phyloP scores from a whole-genome alignment of 2,113 vertebrate genomes.

The Labrus mixtus region DNA sequence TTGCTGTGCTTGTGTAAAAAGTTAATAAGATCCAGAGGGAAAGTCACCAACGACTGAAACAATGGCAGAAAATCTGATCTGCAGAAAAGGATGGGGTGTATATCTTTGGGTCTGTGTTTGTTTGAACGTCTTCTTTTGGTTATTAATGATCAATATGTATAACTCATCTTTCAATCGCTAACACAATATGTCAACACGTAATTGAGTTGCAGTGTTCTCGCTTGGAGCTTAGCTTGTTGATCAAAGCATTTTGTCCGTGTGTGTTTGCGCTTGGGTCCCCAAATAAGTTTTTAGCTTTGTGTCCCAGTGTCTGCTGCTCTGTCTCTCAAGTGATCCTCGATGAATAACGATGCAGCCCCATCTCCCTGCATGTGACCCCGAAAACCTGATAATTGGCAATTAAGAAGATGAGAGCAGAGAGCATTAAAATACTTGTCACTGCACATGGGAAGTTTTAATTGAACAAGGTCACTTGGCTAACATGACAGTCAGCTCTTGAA shows the following conservation, averaged over 20 bases:
- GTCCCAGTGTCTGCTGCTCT: slow-evolving; percentile 5
- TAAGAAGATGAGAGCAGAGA: slow-evolving; percentile 22
- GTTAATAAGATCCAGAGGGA: slow-evolving; percentile 56
- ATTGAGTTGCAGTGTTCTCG: background rate
- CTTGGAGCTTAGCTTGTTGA: background rate
- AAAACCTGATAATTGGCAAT: slow-evolving; percentile 51
- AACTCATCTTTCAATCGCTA: background rate
- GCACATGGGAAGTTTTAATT: slow-evolving; percentile 1
- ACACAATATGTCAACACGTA: background rate
- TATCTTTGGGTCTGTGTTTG: background rate
- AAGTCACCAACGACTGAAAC: slow-evolving; percentile 1
- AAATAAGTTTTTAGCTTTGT: background rate
- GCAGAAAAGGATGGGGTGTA: background rate
- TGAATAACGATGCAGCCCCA: slow-evolving; percentile 11
- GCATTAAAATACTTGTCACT: slow-evolving; percentile 8
- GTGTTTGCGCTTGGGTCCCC: background rate
- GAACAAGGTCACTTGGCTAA: background rate
- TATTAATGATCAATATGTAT: too few relatives aligned
- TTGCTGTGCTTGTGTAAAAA: slow-evolving; percentile 1
- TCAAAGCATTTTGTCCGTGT: background rate
- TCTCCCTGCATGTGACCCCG: slow-evolving; percentile 17
- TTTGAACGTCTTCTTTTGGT: background rate
- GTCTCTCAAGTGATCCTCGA: slow-evolving; percentile 26
- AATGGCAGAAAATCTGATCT: background rate
- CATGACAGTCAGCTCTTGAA: background rate